Conservation (phyloP, 2,113 vertebrate genomes). For the Tenrec ecaudatus region DNA sequence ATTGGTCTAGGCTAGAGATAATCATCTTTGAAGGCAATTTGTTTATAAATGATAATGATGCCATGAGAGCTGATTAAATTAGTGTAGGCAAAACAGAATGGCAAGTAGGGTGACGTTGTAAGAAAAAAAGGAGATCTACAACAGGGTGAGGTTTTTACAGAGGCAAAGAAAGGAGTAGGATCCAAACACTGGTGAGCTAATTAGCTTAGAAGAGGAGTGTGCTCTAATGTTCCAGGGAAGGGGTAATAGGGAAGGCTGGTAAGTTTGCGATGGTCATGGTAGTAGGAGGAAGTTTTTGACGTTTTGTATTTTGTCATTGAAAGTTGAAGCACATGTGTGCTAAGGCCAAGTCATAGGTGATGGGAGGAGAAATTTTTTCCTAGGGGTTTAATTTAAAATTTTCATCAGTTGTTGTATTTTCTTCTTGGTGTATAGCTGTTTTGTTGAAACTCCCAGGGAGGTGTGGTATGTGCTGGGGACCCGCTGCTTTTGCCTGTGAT, state of each 20-base stretch:
- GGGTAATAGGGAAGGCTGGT: not conserved
- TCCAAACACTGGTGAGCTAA: not conserved
- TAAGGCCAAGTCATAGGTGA: not conserved
- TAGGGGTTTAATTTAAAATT: constrained; percentile 47
- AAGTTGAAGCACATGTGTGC: constrained; percentile 20
- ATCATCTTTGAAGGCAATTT: constrained; percentile 34
- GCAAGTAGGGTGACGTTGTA: not conserved
- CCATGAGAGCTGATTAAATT: not conserved
- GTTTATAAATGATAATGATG: constrained; percentile 34
- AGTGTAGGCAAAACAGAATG: not conserved
- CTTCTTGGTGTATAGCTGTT: constrained; percentile 43
- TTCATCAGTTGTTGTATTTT: not conserved
- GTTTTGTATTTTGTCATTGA: constrained; percentile 2
- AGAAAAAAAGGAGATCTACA: constrained; percentile 4
- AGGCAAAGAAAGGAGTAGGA: not conserved
- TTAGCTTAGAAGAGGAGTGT: not conserved
- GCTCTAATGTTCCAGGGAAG: constrained; percentile 1
- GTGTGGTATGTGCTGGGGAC: not conserved
- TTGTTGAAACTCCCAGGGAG: constrained; percentile 14
- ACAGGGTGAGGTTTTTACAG: not conserved
- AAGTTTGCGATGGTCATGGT: not conserved
- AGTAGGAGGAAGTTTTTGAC: not conserved
- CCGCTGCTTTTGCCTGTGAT: not conserved
- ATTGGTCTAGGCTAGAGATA: not conserved
- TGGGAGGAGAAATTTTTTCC: not conserved